phyloP scores from a whole-genome alignment of 2,797 vertebrate species.

The Perodicticus potto region DNA sequence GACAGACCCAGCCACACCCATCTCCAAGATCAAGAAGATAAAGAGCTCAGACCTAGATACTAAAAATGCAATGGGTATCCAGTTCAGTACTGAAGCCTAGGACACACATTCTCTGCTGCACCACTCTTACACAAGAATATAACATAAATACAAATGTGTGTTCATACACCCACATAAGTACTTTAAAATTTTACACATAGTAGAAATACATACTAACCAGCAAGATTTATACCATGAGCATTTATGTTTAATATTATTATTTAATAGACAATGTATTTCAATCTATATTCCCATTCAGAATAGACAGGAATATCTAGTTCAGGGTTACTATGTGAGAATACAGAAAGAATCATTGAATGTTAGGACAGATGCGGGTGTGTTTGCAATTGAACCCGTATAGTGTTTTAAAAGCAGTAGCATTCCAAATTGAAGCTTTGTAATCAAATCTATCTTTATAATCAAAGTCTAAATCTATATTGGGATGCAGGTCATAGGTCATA shows the following conservation, averaged over 20 bases:
- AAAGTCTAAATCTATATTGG: background rate
- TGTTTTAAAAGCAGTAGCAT: background rate
- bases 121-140: background rate
- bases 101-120: accelerated
- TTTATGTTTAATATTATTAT: background rate
- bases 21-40: background rate
- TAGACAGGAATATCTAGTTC: background rate
- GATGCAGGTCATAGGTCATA: background rate
- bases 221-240: accelerated
- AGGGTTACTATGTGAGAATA: background rate
- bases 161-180: background rate
- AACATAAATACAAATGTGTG: background rate
- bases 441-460: too few relatives aligned
- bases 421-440: background rate
- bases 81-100: background rate
- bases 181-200: background rate
- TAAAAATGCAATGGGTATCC: background rate
- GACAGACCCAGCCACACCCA: background rate
- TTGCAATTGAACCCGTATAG: background rate
- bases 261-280: background rate
- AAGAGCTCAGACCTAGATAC: background rate
- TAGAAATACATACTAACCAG: background rate
- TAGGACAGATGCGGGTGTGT: background rate
- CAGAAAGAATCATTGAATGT: background rate
- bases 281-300: background rate